Conservation (phyloP, 2,888 invertebrate species). For the Masnerella sp. region DNA sequence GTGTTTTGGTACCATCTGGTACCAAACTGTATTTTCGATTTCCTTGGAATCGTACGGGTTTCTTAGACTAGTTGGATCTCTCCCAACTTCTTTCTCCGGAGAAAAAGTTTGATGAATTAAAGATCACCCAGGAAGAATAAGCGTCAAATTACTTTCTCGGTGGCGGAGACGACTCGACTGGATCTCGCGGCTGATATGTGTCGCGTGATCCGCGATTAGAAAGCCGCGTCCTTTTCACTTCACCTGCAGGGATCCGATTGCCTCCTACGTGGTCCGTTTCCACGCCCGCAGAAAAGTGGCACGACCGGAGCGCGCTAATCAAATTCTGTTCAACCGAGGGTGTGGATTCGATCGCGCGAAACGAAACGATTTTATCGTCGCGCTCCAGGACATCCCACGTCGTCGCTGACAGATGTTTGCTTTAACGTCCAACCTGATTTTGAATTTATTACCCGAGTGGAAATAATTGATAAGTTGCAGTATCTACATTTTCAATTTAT, state of each 20-base stretch:
- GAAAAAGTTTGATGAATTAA: constrained; percentile 25
- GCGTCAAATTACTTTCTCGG: constrained; percentile 43
- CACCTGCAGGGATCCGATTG: constrained; percentile 63
- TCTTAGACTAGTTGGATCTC: too few relatives aligned
- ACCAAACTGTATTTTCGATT: too few relatives aligned
- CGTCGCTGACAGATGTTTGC: too few relatives aligned
- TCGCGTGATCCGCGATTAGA: constrained; percentile 69
- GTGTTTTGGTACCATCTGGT: neutral
- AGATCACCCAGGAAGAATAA: constrained; percentile 28
- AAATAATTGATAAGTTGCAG: too few relatives aligned
- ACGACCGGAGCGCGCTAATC: constrained; percentile 47
- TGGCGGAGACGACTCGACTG: constrained; percentile 26
- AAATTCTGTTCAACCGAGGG: too few relatives aligned
- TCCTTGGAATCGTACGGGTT: too few relatives aligned
- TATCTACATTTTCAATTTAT: too few relatives aligned
- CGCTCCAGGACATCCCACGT: too few relatives aligned
- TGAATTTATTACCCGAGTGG: too few relatives aligned
- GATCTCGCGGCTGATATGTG: constrained; percentile 42
- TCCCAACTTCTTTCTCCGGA: neutral
- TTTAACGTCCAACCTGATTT: too few relatives aligned
- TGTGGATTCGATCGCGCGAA: too few relatives aligned
- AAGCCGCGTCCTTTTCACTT: constrained; percentile 70
- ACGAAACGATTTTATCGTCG: too few relatives aligned
- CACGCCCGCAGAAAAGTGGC: constrained; percentile 67
- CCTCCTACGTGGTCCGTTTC: constrained; percentile 68